Percentiles rank a stretch among this genome's conserved stretches.
These are phyloP conservation scores for Phrynocephalus versicolor DNA, from an alignment of 2,113 vertebrate genomes.

Conservation along the genomic window DNA sequence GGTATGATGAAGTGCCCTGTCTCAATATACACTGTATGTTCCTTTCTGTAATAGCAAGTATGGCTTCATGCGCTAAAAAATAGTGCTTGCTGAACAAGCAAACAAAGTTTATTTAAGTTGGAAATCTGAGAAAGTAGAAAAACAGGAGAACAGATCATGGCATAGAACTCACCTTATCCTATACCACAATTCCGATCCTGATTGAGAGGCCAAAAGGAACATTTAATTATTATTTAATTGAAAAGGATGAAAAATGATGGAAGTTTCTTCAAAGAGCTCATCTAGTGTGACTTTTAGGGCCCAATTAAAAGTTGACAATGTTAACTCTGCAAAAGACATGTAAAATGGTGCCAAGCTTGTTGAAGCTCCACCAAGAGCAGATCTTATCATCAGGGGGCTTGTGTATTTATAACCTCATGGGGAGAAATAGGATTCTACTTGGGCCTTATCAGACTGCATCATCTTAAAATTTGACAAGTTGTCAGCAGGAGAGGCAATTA, in stretches of 20 bases:
- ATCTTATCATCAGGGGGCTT: constrained; percentile 1
- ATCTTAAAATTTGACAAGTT: constrained; percentile 50
- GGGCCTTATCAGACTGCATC: constrained; percentile 29
- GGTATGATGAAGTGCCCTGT: too few relatives aligned
- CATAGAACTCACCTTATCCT: not conserved
- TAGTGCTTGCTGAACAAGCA: not conserved
- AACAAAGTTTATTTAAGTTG: not conserved
- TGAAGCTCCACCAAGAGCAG: not conserved
- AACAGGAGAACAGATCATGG: not conserved
- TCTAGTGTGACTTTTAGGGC: not conserved
- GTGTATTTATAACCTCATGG: constrained; percentile 28
- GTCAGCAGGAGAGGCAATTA: constrained; percentile 59
- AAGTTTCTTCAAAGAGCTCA: not conserved
- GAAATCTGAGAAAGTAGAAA: not conserved
- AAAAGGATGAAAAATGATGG: not conserved
- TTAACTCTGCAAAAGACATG: not conserved
- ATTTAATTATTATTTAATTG: not conserved
- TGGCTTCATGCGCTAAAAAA: not conserved
- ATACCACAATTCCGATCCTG: not conserved
- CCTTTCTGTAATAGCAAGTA: not conserved
- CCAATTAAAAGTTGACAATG: constrained; percentile 5
- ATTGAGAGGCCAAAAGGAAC: not conserved
- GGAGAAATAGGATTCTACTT: constrained; percentile 6
- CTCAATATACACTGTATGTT: too few relatives aligned
- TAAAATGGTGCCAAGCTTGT: too few relatives aligned